phyloP scores from a whole-genome alignment of 2,888 invertebrate species.

The Tetanocera ferruginea region DNA sequence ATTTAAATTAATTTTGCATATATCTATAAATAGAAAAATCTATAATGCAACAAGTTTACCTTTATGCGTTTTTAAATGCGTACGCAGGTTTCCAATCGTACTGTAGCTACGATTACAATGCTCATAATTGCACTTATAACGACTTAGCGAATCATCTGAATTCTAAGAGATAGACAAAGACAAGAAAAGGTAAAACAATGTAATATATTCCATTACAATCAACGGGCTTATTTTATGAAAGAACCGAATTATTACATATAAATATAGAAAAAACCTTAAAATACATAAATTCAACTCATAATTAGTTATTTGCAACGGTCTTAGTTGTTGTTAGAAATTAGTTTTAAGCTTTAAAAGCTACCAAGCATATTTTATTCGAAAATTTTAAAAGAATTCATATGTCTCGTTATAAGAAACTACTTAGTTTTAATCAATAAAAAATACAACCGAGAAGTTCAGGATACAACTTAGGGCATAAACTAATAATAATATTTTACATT shows the following conservation, averaged over 20 bases:
- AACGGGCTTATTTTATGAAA: background rate
- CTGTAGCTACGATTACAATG: slow-evolving; percentile 91
- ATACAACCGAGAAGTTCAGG: too few relatives aligned
- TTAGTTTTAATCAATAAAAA: too few relatives aligned
- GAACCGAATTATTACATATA: background rate
- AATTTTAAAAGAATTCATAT: too few relatives aligned
- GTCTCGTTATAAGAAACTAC: too few relatives aligned
- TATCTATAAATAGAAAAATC: background rate
- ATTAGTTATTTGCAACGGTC: background rate
- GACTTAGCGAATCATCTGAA: slow-evolving; percentile 71
- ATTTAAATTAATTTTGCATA: background rate
- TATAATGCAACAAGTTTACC: slow-evolving; percentile 73
- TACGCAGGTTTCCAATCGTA: slow-evolving; percentile 92
- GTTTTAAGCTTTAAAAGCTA: too few relatives aligned
- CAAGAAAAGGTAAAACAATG: background rate
- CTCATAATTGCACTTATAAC: slow-evolving; percentile 90
- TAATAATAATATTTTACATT: too few relatives aligned
- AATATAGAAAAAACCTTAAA: background rate
- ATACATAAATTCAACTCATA: background rate
- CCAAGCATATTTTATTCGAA: too few relatives aligned
- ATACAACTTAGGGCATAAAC: too few relatives aligned
- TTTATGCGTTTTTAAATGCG: slow-evolving; percentile 96
- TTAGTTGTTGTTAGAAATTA: background rate
- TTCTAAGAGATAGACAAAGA: slow-evolving; percentile 54
- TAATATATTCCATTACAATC: background rate